Conservation (phyloP, 2,888 invertebrate genomes). For the Azorinus chamasolen region DNA sequence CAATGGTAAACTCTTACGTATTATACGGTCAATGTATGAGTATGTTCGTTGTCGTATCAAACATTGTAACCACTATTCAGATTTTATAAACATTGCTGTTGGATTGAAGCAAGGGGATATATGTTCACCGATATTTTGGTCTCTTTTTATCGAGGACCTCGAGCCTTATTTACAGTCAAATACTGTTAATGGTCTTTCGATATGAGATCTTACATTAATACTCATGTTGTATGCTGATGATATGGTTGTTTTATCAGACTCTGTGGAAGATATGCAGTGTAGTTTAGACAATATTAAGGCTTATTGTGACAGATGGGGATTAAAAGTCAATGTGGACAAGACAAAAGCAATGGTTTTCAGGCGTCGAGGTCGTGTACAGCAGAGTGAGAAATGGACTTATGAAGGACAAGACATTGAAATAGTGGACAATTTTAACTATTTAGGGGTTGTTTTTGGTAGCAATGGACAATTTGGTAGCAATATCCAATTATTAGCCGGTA, state of each 20-base stretch:
- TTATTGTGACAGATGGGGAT: conserved; percentile 5
- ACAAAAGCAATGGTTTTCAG: conserved; percentile 5
- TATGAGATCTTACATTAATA: conserved; percentile 1
- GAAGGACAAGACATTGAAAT: conserved; percentile 1
- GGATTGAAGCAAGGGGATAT: conserved; percentile 32
- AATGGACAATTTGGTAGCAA: background rate
- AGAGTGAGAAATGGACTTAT: conserved; percentile 7
- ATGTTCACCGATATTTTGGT: conserved; percentile 22
- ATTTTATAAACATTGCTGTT: conserved; percentile 16
- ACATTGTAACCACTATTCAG: conserved; percentile 19
- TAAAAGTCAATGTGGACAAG: background rate
- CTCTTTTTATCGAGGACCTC: conserved; percentile 28
- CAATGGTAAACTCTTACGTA: conserved; percentile 15
- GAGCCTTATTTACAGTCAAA: conserved; percentile 8
- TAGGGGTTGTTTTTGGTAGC: background rate
- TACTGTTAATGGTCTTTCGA: background rate
- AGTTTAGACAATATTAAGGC: conserved; percentile 1
- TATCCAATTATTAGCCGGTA: background rate
- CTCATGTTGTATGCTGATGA: conserved; percentile 7
- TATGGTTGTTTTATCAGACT: conserved; percentile 8
- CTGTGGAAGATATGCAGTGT: conserved; percentile 3
- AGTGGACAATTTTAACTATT: conserved; percentile 7
- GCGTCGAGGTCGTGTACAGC: background rate
- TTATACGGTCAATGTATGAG: conserved; percentile 12
- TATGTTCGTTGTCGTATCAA: conserved; percentile 11